Evolutionary conservation across 2,888 invertebrate species (phyloP), one percentile per base, ranked within the genome.

Genomic region (Drosophila maculinotata): DNA sequence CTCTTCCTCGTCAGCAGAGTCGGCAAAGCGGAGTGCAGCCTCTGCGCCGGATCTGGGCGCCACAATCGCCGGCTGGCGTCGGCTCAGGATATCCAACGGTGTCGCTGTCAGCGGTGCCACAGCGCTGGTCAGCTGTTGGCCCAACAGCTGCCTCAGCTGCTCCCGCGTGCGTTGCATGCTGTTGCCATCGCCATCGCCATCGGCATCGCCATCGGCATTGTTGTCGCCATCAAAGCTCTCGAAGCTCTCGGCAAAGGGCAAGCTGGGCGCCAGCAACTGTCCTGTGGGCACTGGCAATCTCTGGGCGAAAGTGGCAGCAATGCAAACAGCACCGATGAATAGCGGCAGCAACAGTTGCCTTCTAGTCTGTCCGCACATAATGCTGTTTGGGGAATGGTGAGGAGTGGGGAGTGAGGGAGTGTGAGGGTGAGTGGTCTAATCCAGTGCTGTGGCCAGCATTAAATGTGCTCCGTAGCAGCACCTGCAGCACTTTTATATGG

Each of bases 191-290:
- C 7, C 23, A 8, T 38, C 51, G 3, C 1, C n/a, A 8, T 52
- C 52, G 0, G 1, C 8, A 26, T 45, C 38, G 20, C 5, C 12
- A 14, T 39, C 66, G 25, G 5, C 33, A 1, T 28, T 57, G n/a
- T 25, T 54, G 14, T 30, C 30, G n/a, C 20, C 42, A n/a, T 66
- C 78, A n/a, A 85, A 69, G 17, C 48, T 48, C 51, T 81, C 81
- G 38, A 85, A 81, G 42, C 81, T 86, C 33, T 81, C 86, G 25
- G 62, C 77, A 33, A 62, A 72, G 9, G 31, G 58, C 0, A 60
- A 31, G n/a, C 52, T 65, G 7, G 80, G 86, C 7, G 69, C 62
- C 68, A 70, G 38, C 26, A 80, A 59, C 14, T 45, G 66, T 3
- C 54, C 56, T 5, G 39, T 45, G 4, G 85, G 64, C 45, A 41